Evolutionary conservation across 2,888 invertebrate species (phyloP), one percentile per base, ranked within the genome.

Genomic region (Volucella inanis): DNA sequence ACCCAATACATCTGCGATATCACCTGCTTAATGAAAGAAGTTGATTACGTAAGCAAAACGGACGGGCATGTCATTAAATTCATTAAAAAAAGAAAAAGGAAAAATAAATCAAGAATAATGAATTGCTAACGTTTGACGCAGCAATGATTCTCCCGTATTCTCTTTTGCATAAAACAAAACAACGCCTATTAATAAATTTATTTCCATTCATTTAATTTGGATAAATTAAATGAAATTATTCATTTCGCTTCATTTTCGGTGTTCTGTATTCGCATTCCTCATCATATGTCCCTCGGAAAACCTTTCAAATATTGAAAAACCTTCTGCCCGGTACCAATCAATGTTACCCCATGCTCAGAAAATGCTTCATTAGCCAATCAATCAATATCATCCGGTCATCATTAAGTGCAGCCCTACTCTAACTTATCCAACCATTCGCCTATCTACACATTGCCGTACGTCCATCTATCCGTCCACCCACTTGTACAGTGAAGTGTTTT

Each of bases 281-380:
- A 54, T 22, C 47, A 77, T 50, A 57, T 70, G 52, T 64, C 45
- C 64, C 59, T 76, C 45, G 31, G 31, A 61, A n/a, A 45, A 43
- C 50, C 12, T 70, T 81, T 57, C 49, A 59, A 68, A 64, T 75
- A 57, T 50, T 50, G 45, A 59, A 64, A 67, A 41, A 22, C 38
- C 39, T 45, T 65, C 50, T 38, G 11, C 38, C 10, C 2, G 12
- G 39, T 15, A 15, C 15, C 22, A 61, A 10, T 55, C 45, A 12
- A n/a, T 54, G 61, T 62, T 43, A 72, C 39, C 18, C 50, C 61
- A 45, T 43, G 43, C 15, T 52, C 74, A 61, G 74, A 70, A 50
- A 62, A 55, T 62, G 67, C 38, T 78, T 72, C 72, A 77, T 77
- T 78, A 78, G 67, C 55, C 67, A 71, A 82, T 77, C 82, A 82